Base-by-base conservation (phyloP, 35 echinoderm and acorn worm genomes). In the Apostichopus japonicus region DNA sequence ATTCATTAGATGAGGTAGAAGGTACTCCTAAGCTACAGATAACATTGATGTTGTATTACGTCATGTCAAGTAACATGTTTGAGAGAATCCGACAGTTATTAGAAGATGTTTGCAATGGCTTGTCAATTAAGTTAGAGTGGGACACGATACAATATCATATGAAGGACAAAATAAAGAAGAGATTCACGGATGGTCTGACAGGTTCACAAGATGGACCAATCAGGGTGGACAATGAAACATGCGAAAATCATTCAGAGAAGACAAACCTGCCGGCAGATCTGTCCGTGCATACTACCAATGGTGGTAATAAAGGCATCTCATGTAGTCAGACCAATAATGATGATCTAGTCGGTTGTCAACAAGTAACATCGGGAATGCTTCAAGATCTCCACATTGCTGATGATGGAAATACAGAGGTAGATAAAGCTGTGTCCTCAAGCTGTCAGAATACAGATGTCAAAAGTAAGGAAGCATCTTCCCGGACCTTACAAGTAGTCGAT, bases 21-120 rank as follows among this genome's bases (percentile, higher is more conserved):
- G 86, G 16, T 24, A 27, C 22, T n/a, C 4, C 83, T 16, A 19
- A 19, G 4, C 25, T 67, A 13, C 5, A 17, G n/a, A 23, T 88
- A 65, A 88, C 86, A 23, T 61, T 88, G 15, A 67, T 67, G 86
- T 6, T 88, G 5, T 88, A 88, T n/a, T 88, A 88, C 57, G 86
- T 88, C 10, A 88, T 88, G 86, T 88, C 86, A 13, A 67, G 54
- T 23, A 56, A 27, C 1, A 88, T 88, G 86, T 88, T 88, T 59
- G 23, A 22, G 65, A 63, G 86, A 62, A 23, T 88, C 11, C 24
- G 10, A 16, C 11, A 17, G 10, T 23, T 88, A 59, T 0, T 88
- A 55, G 23, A 27, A 5, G 22, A 62, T 0, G 86, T 88, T 52
- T 55, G 54, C 15, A 27, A 67, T 22, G 56, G 23, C 7, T 33